A percentile compares a stretch with the other conserved stretches of the same genome.
phyloP scores from a whole-genome alignment of 2,113 vertebrate genomes.

The Siniperca chuatsi region DNA sequence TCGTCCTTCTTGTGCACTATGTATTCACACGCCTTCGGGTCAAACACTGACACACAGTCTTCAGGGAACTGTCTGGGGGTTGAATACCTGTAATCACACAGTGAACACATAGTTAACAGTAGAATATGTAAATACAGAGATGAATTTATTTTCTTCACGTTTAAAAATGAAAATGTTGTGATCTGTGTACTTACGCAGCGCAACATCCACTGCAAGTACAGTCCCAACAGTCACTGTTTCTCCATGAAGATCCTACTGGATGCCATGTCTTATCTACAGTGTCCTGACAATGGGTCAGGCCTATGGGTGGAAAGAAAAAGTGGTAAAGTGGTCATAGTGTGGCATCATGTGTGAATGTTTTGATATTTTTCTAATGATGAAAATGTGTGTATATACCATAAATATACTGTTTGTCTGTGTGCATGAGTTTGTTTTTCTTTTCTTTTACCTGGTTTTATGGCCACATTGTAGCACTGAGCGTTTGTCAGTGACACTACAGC shows the following conservation, averaged over 20 bases:
- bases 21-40: too few relatives aligned
- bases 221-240: conserved; percentile 52
- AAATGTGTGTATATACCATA: background rate
- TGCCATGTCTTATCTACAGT: conserved; percentile 42
- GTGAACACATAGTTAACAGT: background rate
- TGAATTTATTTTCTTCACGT: background rate
- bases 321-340: background rate
- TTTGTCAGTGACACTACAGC: conserved; percentile 47
- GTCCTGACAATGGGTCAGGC: conserved; percentile 62
- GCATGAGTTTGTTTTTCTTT: background rate
- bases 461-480: fast-evolving
- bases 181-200: conserved; percentile 31
- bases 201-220: conserved; percentile 60
- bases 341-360: background rate
- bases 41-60: background rate
- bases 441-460: fast-evolving
- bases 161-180: background rate
- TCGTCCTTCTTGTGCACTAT: too few relatives aligned
- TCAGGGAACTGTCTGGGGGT: background rate
- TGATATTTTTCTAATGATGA: background rate
- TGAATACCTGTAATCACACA: conserved; percentile 8
- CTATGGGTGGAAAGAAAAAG: conserved; percentile 8
- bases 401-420: background rate
- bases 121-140: background rate
- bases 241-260: conserved; percentile 68